Percentiles rank a stretch among this genome's conserved stretches.
Conservation (phyloP, 2,888 invertebrate genomes). For the Campaea margaritaria region DNA sequence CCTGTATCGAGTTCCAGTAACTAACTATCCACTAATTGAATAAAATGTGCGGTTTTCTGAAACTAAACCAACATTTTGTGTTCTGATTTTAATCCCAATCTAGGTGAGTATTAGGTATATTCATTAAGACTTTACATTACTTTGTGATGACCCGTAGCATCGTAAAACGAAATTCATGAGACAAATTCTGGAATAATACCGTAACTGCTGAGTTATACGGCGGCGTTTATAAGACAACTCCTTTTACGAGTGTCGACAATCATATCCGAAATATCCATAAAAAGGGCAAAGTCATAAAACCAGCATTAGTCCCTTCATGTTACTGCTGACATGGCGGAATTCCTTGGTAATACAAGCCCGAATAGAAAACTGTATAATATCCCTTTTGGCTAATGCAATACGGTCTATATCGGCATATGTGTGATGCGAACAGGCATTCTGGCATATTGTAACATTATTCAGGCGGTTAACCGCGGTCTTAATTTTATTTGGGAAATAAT, state of each 20-base stretch:
- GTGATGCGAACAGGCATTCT: constrained; percentile 41
- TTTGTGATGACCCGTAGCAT: constrained; percentile 12
- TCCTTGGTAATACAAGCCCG: constrained; percentile 50
- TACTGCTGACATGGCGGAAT: constrained; percentile 65
- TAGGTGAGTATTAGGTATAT: constrained; percentile 20
- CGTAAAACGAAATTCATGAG: constrained; percentile 30
- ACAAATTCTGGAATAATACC: constrained; percentile 36
- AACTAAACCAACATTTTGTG: constrained; percentile 26
- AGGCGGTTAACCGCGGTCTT: constrained; percentile 40
- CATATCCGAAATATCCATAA: constrained; percentile 75
- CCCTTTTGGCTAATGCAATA: constrained; percentile 47
- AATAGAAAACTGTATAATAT: constrained; percentile 52
- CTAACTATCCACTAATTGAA: constrained; percentile 57
- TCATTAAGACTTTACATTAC: constrained; percentile 20
- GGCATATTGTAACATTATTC: constrained; percentile 45
- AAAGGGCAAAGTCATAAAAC: constrained; percentile 75
- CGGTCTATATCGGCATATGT: constrained; percentile 42
- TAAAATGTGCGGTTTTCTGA: constrained; percentile 42
- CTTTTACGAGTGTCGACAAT: constrained; percentile 73
- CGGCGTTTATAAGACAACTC: constrained; percentile 63
- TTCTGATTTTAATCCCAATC: constrained; percentile 18
- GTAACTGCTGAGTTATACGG: constrained; percentile 48
- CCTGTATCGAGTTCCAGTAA: constrained; percentile 44
- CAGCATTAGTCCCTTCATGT: constrained; percentile 72
- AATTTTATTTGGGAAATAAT: constrained; percentile 41